These are phyloP conservation scores for Phrynosoma blainvillii DNA, from an alignment of 2,113 vertebrate species.

Conservation along the genomic window DNA sequence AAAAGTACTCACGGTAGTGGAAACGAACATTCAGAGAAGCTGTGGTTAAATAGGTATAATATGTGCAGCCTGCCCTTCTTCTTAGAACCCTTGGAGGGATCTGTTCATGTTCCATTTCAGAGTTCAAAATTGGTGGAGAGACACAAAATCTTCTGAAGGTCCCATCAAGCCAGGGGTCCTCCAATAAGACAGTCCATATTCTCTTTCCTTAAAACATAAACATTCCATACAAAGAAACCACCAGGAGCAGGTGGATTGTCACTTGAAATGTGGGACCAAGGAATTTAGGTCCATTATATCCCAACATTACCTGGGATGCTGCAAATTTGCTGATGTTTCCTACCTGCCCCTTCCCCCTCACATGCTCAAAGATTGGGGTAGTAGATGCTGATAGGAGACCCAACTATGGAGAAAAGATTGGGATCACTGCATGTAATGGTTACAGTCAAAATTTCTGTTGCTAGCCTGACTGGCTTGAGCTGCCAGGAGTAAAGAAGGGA, in stretches of 20 bases:
- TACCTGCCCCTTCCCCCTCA: neutral
- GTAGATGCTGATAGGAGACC: neutral
- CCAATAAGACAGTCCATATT: neutral
- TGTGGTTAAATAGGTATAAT: too few species aligned
- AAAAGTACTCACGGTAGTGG: neutral
- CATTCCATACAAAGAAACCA: neutral
- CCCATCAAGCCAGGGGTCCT: neutral
- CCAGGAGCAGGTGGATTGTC: neutral
- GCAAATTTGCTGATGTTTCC: neutral
- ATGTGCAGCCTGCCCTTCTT: neutral
- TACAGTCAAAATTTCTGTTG: too few species aligned
- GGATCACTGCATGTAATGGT: too few species aligned
- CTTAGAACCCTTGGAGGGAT: neutral
- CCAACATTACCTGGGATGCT: neutral
- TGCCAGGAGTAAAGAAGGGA: neutral
- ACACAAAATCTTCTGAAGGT: neutral
- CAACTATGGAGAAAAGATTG: neutral
- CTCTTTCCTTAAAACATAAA: neutral
- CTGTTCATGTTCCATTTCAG: neutral
- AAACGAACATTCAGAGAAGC: neutral
- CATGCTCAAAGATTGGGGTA: neutral
- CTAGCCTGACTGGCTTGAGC: neutral
- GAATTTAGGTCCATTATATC: neutral
- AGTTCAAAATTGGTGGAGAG: neutral
- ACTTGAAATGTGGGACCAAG: neutral